A percentile compares a stretch with the other conserved stretches of the same genome.
phyloP scores from a whole-genome alignment of 2,888 invertebrate genomes.

The Drepanosiphum platanoidis region DNA sequence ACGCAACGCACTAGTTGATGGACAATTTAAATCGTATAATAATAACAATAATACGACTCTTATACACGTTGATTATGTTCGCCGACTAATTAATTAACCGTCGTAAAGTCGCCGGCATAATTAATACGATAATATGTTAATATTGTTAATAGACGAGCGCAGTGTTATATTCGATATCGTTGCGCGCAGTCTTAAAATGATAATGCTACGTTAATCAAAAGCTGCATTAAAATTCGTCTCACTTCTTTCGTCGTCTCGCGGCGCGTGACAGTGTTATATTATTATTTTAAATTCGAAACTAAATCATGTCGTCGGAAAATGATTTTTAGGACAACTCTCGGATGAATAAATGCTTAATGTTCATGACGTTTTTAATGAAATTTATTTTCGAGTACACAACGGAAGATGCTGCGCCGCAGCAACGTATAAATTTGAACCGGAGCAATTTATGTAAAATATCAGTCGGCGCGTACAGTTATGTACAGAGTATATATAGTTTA shows the following conservation, averaged over 20 bases:
- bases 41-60: neutral
- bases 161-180: neutral
- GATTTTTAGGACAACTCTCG: neutral
- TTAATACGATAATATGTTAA: neutral
- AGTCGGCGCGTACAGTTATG: too few species aligned
- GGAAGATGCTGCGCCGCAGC: too few species aligned
- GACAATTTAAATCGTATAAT: neutral
- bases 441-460: too few species aligned
- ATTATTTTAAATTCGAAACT: neutral
- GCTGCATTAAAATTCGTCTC: conserved; percentile 1
- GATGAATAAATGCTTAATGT: neutral
- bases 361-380: neutral
- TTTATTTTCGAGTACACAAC: neutral
- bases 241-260: neutral
- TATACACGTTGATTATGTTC: neutral
- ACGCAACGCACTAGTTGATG: too few species aligned
- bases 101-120: neutral
- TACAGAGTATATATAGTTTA: too few species aligned
- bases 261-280: neutral
- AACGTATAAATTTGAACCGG: too few species aligned
- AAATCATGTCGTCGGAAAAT: neutral
- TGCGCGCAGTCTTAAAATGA: neutral
- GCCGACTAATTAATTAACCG: neutral
- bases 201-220: neutral
- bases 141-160: neutral